Evolutionary conservation across 1,140 invertebrate species (phyloP).

Genomic region (Vollenhovia emeryi): DNA sequence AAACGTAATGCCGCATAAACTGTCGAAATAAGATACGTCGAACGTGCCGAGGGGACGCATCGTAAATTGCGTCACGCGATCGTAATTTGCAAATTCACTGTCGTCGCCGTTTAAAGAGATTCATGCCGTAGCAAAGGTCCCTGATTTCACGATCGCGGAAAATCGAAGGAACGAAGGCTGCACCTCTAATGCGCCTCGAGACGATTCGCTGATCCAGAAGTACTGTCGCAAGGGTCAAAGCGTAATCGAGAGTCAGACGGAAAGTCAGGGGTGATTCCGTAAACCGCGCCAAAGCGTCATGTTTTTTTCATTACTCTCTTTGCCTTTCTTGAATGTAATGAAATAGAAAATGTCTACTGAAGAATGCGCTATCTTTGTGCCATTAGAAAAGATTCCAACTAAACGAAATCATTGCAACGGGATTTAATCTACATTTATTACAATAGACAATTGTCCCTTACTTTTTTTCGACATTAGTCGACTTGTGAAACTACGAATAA

Average conservation of each 20-base stretch:
- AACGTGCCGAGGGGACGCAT: background rate
- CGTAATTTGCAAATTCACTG: background rate
- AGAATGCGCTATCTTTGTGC: background rate
- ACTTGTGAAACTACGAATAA: no score
- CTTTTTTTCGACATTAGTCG: background rate
- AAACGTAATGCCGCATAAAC: background rate
- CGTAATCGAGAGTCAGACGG: background rate
- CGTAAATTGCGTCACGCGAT: background rate
- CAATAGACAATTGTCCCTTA: background rate
- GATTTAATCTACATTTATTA: background rate
- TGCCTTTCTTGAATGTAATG: background rate
- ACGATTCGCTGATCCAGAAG: background rate
- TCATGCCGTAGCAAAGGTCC: background rate
- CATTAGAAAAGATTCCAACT: background rate
- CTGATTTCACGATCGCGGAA: background rate
- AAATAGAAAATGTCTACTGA: background rate
- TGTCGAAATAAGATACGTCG: background rate
- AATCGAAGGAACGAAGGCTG: background rate
- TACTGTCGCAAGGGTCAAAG: slow-evolving; percentile 9
- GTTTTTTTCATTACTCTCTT: background rate
- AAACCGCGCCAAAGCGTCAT: background rate
- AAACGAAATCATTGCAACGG: background rate
- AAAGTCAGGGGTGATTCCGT: background rate
- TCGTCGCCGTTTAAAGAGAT: background rate
- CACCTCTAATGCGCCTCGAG: background rate